Evolutionary conservation across 2,888 invertebrate genomes (phyloP).

Genomic region (Nycteola revayana): DNA sequence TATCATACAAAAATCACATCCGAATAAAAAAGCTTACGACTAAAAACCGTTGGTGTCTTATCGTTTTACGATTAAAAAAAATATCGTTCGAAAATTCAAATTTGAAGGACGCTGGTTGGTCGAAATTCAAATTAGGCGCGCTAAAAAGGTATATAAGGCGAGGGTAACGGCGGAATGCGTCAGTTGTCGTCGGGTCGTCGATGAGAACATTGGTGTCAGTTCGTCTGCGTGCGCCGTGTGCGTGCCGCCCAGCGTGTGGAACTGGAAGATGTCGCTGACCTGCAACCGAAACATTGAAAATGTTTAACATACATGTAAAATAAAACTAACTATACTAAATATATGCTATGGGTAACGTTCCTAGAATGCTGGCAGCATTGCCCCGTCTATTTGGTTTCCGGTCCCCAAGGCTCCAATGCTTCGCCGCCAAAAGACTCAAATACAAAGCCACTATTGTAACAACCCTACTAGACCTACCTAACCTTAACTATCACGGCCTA

Average conservation of each 20-base stretch:
- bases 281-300: too few species aligned
- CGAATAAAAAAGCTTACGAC: slow-evolving; percentile 42
- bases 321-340: too few species aligned
- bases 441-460: too few species aligned
- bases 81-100: slow-evolving; percentile 29
- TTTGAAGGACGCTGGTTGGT: slow-evolving; percentile 38
- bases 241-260: slow-evolving; percentile 85
- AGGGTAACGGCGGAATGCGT: slow-evolving; percentile 26
- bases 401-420: too few species aligned
- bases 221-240: slow-evolving; percentile 73
- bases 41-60: slow-evolving; percentile 48
- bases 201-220: slow-evolving; percentile 61
- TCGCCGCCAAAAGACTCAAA: too few species aligned
- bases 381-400: too few species aligned
- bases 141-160: slow-evolving; percentile 46
- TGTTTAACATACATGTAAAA: too few species aligned
- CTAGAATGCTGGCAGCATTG: too few species aligned
- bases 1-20: slow-evolving; percentile 40
- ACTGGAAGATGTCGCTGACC: slow-evolving; percentile 88
- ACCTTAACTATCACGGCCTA: too few species aligned
- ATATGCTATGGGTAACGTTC: too few species aligned
- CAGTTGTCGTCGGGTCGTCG: slow-evolving; percentile 40
- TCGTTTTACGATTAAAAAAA: slow-evolving; percentile 49
- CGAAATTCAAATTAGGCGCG: slow-evolving; percentile 34
- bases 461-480: too few species aligned